Evolutionary conservation across 2,113 vertebrate species (phyloP).

Genomic region (Anolis sagrei): DNA sequence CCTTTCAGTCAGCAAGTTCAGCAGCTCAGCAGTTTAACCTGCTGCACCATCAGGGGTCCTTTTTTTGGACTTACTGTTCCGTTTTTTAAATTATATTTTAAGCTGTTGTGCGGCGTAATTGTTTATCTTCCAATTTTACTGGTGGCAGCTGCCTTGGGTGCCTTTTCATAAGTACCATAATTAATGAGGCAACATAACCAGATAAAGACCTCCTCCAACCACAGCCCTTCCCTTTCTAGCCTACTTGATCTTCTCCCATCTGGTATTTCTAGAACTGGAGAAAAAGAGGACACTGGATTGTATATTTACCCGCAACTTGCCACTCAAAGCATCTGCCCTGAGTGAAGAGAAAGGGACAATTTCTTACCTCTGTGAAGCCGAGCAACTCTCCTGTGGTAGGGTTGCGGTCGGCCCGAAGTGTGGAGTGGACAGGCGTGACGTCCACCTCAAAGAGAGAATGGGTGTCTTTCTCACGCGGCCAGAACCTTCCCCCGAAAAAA

Average conservation of each 20-base stretch:
- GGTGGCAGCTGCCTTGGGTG: too few relatives aligned
- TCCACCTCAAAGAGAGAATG: conserved; percentile 79
- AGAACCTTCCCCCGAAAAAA: conserved; percentile 74
- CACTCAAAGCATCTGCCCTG: neutral
- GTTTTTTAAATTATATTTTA: too few relatives aligned
- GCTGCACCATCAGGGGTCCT: too few relatives aligned
- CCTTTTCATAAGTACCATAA: too few relatives aligned
- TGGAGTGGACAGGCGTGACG: conserved; percentile 81
- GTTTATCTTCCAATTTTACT: too few relatives aligned
- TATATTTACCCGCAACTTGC: neutral
- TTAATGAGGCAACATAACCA: neutral
- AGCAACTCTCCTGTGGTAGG: conserved; percentile 89
- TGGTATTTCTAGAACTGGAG: neutral
- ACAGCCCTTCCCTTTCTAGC: neutral
- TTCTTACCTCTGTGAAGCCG: conserved; percentile 86
- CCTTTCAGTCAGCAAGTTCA: too few relatives aligned
- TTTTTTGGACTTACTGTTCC: too few relatives aligned
- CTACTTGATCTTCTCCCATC: too few relatives aligned
- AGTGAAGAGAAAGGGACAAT: neutral
- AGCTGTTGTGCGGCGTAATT: too few relatives aligned
- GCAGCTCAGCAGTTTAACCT: too few relatives aligned
- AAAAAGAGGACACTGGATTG: too few relatives aligned
- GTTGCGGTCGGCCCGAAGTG: conserved; percentile 87
- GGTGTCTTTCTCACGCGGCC: conserved; percentile 76
- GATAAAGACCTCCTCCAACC: neutral